Base-by-base conservation (phyloP, 2,888 invertebrate species). In the Tetranychus truncatus region DNA sequence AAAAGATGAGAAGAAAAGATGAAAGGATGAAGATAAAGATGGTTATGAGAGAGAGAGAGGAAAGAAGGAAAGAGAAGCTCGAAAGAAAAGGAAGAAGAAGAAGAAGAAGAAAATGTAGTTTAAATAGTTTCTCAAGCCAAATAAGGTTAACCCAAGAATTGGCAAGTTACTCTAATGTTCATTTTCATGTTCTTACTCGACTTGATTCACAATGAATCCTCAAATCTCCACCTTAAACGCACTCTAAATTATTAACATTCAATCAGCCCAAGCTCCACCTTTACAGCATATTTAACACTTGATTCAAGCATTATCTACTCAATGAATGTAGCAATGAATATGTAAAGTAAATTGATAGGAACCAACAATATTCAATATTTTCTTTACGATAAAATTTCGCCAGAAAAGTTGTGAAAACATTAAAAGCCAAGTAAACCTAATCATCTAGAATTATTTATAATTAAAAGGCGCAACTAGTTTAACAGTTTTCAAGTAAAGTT, bases 121-220 rank as follows among this genome's bases (percentile, higher is more conserved):
- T 20, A 69, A 11, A 69, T 18, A 20, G 69, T 24, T 18, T 55
- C 11, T 55, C 55, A 15, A 8, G 69, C 55, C 55, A 55, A 55
- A 55, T 55, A 55, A 55, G 55, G 55, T 55, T 55, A 55, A 55
- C 55, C 55, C 55, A 55, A 55, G 55, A 55, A 55, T 55, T 55
- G 55, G 55, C 55, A 55, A 55, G 55, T 55, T 55, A 55, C 55
- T 55, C 55, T 55, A 34, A 34, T 34, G 34, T 34, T 4, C 34
- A 34, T 34, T 34, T 34, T 34, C 34, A 15, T 55, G 15, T 15
- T 55, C 15, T 7, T 55, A 55, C 15, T 55, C 55, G 55, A 55
- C 9, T 55, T 55, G 55, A 55, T 15, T 15, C 9, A 55, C 11
- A 15, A 55, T 55, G 55, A 15, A 15, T 55, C 9, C 55, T 55